Conservation (phyloP, 2,888 invertebrate genomes). For the Zaprionus bogoriensis region DNA sequence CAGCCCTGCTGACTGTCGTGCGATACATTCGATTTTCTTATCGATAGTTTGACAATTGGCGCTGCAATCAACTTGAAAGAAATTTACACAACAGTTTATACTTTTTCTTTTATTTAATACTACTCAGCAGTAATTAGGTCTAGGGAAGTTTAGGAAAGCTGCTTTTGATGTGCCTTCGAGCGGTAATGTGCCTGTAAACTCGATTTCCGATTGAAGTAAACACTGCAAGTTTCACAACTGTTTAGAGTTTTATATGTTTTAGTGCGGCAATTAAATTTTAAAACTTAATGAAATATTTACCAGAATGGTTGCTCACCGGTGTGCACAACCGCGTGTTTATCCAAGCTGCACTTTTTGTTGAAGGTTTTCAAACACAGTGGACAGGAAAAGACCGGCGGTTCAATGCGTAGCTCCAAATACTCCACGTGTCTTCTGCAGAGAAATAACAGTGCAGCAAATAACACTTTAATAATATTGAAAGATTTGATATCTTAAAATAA, state of each 20-base stretch:
- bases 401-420: background rate
- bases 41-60: constrained; percentile 18
- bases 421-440: constrained; percentile 29
- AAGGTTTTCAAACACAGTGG: constrained; percentile 38
- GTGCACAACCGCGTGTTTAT: constrained; percentile 44
- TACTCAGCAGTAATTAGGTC: background rate
- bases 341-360: constrained; percentile 18
- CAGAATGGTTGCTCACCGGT: constrained; percentile 51
- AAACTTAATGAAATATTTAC: constrained; percentile 15
- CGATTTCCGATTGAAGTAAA: constrained; percentile 48
- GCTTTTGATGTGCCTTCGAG: constrained; percentile 35
- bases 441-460: too few relatives aligned
- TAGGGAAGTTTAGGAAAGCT: background rate
- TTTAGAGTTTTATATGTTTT: background rate
- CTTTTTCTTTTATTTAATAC: background rate
- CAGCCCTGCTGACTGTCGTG: background rate
- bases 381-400: constrained; percentile 8
- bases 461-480: too few relatives aligned
- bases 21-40: background rate
- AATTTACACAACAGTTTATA: background rate
- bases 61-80: background rate
- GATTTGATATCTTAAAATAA: too few relatives aligned
- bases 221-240: constrained; percentile 48
- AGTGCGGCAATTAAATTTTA: background rate
- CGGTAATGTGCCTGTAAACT: constrained; percentile 35